Conservation (phyloP, 37 sponge, comb jelly and placozoan species). For the Agelas oroides region DNA sequence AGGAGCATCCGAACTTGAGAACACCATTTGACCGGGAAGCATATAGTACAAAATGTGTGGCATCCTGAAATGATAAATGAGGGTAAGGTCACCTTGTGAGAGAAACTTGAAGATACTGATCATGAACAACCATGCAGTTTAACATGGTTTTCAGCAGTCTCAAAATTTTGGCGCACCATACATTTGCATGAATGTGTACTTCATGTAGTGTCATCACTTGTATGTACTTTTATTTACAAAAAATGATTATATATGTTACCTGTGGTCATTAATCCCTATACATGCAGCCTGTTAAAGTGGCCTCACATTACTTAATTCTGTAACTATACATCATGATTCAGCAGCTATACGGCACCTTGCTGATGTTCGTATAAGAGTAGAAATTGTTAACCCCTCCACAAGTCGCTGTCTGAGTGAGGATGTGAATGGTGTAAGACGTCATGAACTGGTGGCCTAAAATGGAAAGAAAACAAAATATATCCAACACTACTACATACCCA, state of each 20-base stretch:
- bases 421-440: conserved; percentile 36
- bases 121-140: not conserved
- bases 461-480: not conserved
- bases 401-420: not conserved
- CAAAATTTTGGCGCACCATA: no score
- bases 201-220: no score
- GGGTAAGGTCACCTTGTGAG: not conserved
- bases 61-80: not conserved
- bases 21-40: conserved; percentile 25
- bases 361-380: conserved; percentile 17
- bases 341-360: conserved; percentile 7
- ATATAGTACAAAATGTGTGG: conserved; percentile 21
- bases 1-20: conserved; percentile 36
- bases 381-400: conserved; percentile 23
- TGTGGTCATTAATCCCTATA: no score
- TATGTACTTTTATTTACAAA: no score
- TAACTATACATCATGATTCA: no score
- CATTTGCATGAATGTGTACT: no score
- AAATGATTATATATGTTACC: no score
- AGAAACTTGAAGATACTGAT: no score
- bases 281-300: no score
- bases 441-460: conserved; percentile 12
- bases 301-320: no score
- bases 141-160: no score
- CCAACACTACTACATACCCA: no score